Evolutionary conservation across 2,113 vertebrate species (phyloP), one percentile per base, ranked within the genome.

Genomic region (Carassius gibelio): DNA sequence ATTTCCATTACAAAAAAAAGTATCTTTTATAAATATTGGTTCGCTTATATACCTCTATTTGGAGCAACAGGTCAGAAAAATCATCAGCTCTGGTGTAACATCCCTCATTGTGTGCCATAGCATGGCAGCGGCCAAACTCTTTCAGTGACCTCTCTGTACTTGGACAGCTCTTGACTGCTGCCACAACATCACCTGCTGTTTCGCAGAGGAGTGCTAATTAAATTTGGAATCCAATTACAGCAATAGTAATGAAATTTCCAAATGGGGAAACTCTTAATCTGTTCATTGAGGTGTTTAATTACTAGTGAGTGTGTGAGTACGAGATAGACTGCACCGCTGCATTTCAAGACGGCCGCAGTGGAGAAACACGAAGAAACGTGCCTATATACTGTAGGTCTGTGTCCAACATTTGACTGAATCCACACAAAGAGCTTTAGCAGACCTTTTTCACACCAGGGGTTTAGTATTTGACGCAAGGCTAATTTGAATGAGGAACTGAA

Each of bases 251-350:
- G 93, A 94, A 93, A 94, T 95, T 95, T 95, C 93, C 94, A 94
- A 94, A 94, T 92, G 91, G 93, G 93, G 93, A 94, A 94, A 93
- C 91, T 93, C 90, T 90, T 95, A 94, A 95, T 94, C 93, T 95
- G 94, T 91, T 94, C 94, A 94, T 93, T 95, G 93, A 94, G 93
- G 94, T 95, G 93, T 94, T 95, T 95, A 94, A 95, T 95, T 95
- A 94, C 93, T 91, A 91, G 90, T 81, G 89, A 82, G 91, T 87
- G 91, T 95, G 94, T 89, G 89, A 91, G 88, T 91, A 79, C 42
- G 78, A 94, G 94, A 94, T 95, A 94, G 62, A 89, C 91, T 89
- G 89, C 91, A 92, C 89, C 86, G 87, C 89, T 91, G 90, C 83
- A 91, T 87, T 91, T 19, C 84, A 80, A 68, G 81, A 81, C 52